These are phyloP conservation scores for Papilio machaon DNA, from an alignment of 1,140 invertebrate species.

Conservation along the genomic window DNA sequence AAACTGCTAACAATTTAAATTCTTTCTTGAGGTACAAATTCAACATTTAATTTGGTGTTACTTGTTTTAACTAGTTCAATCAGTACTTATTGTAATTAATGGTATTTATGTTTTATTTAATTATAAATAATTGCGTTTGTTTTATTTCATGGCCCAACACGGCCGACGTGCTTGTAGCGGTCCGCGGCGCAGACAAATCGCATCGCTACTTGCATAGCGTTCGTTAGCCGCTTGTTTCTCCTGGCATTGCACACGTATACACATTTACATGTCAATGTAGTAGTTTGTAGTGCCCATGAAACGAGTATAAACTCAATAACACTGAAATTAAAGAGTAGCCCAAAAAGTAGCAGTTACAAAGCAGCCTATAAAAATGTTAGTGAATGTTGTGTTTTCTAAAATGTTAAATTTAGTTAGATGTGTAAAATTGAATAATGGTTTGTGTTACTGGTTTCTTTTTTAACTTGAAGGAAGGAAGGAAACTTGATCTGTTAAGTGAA, in stretches of 20 bases:
- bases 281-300: slow-evolving; percentile 47
- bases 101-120: neutral
- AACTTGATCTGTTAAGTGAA: no score
- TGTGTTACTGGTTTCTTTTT: no score
- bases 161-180: slow-evolving; percentile 41
- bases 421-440: no score
- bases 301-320: slow-evolving; percentile 49
- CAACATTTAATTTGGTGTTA: neutral
- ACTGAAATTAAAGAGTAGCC: slow-evolving; percentile 20
- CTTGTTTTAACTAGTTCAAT: neutral
- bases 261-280: slow-evolving; percentile 73
- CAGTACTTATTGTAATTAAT: no score
- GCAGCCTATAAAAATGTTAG: slow-evolving; percentile 37
- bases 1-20: slow-evolving; percentile 39
- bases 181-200: slow-evolving; percentile 60
- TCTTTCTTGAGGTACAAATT: neutral
- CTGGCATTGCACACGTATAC: slow-evolving; percentile 57
- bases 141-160: slow-evolving; percentile 19
- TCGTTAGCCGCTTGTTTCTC: slow-evolving; percentile 76
- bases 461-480: no score
- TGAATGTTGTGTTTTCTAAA: neutral
- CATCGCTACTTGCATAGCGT: slow-evolving; percentile 62
- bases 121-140: neutral
- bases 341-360: slow-evolving; percentile 11
- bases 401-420: neutral